Conservation (phyloP, 2,797 vertebrate species). For the Peromyscus aztecus region DNA sequence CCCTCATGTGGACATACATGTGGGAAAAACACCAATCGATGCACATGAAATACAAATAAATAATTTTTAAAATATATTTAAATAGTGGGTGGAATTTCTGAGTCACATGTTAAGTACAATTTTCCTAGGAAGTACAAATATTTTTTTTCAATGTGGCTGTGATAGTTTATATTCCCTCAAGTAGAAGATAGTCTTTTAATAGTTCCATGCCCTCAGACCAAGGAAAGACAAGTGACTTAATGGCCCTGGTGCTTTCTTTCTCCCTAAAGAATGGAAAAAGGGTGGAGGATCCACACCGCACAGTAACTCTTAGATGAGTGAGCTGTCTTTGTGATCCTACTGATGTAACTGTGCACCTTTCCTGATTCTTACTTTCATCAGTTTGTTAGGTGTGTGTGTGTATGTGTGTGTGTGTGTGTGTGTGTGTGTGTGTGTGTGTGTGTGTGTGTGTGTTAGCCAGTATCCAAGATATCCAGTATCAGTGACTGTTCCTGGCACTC, state of each 20-base stretch:
- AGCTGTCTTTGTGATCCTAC: not conserved
- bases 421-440: not conserved
- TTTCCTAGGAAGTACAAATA: constrained; percentile 30
- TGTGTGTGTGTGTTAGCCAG: not conserved
- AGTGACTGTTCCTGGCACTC: not conserved
- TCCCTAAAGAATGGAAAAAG: not conserved
- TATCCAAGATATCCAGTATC: not conserved
- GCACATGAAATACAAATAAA: not conserved
- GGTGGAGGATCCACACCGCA: too few species aligned
- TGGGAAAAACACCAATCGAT: not conserved
- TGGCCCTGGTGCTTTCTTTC: not conserved
- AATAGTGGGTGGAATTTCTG: not conserved
- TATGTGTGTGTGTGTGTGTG: not conserved
- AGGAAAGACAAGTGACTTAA: not conserved
- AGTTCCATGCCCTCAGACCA: not conserved
- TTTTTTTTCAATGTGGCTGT: not conserved
- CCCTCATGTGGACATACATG: not conserved
- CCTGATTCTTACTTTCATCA: not conserved
- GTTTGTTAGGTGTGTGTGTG: not conserved
- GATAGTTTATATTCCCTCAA: not conserved
- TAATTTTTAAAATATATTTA: not conserved
- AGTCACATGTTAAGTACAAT: not conserved
- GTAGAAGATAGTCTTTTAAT: not conserved
- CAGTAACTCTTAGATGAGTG: not conserved
- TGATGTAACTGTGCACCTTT: not conserved